Evolutionary conservation across 1,140 invertebrate species (phyloP), one percentile per base, ranked within the genome.

Genomic region (Drosophila teissieri): DNA sequence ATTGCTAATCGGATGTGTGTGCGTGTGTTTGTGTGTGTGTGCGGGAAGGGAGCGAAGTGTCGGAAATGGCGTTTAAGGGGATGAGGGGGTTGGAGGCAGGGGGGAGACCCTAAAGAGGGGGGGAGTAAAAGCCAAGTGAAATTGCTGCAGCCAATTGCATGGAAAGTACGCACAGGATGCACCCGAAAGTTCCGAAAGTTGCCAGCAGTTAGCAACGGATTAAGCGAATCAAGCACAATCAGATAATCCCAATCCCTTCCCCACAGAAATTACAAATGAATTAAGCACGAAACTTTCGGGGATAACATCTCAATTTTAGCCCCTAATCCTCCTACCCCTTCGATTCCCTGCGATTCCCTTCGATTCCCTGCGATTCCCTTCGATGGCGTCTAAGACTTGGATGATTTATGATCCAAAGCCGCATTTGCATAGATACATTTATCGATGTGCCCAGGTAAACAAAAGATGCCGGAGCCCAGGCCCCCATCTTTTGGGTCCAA

Each of bases 121-220:
- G 22, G 37, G 34, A 15, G 34, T 57, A 53, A 42, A 37, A 58
- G 56, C 56, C 44, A 54, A 53, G 68, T 62, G 64, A 88, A 88
- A 86, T 79, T 84, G 81, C 79, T 88, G 69, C 73, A 78, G 83
- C 82, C 82, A 85, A 85, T 88, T 86, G 83, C 83, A 79, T 88
- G 79, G 83, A 88, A 86, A 86, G 46, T 51, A 61, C 80, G 67
- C 64, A 60, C 51, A 49, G 74, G 60, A 75, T 88, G 68, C 76
- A 67, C 45, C 24, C 61, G 40, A 74, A 74, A 73, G 69, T 74
- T 62, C 36, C 64, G 40, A 74, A 74, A 56, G 56, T 74, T 62
- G 57, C 34, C 45, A 76, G 73, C 64, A 76, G 72, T 76, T 76
- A 76, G 73, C 73, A 76, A 48, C 48, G 68, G 72, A 76, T 67